Conservation (phyloP, 2,797 vertebrate genomes). For the Chrysocyon brachyurus region DNA sequence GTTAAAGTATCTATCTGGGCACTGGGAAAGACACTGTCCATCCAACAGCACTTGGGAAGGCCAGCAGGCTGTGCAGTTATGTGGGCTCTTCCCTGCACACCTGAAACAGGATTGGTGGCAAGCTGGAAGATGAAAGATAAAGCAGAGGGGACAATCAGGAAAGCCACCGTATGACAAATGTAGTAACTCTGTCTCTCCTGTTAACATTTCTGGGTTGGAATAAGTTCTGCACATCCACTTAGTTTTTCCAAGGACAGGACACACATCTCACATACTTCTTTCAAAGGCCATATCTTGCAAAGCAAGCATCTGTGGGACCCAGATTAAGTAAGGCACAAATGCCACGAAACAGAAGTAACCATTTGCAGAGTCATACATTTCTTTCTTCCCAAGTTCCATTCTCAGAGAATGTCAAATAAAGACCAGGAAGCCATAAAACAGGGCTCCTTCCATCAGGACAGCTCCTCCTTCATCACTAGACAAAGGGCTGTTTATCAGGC, state of each 20-base stretch:
- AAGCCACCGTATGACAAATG: accelerated
- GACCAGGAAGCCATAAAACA: neutral
- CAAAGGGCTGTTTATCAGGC: neutral
- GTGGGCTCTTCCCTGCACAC: constrained; percentile 89
- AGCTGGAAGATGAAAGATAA: constrained; percentile 77
- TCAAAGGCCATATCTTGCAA: neutral
- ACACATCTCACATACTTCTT: neutral
- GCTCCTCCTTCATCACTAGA: neutral
- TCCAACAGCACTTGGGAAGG: constrained; percentile 86
- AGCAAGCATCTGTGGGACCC: neutral
- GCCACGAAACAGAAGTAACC: neutral
- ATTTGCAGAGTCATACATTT: neutral
- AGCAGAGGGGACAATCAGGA: neutral
- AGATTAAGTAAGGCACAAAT: neutral
- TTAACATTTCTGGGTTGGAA: neutral
- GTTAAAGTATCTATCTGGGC: constrained; percentile 90
- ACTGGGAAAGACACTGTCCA: constrained; percentile 89
- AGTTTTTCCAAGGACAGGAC: neutral
- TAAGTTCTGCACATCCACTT: neutral
- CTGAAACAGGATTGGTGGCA: constrained; percentile 93
- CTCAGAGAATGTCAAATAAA: neutral
- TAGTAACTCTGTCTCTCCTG: neutral
- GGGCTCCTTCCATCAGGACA: neutral
- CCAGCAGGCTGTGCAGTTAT: constrained; percentile 91
- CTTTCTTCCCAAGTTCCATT: neutral